Evolutionary conservation across 2,888 invertebrate species (phyloP), one percentile per base, ranked within the genome.

Genomic region (Patella ulyssiponensis): DNA sequence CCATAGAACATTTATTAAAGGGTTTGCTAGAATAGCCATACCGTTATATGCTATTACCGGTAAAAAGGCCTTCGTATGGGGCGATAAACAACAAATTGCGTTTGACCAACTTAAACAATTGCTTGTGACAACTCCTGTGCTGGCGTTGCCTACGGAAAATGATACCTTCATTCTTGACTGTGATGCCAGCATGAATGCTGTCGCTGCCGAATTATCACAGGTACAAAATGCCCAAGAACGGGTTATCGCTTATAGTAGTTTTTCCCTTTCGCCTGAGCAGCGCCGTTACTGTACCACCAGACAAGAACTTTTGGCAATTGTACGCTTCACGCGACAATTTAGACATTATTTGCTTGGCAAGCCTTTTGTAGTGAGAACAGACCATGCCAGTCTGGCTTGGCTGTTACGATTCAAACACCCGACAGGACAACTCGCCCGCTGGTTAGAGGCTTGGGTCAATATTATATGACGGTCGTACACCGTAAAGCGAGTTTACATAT

Each of bases 201-300:
- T 33, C 7, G 33, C 33, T 33, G 7, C 33, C 33, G 33, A 33
- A 33, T 33, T 33, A 33, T 33, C 33, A 33, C 33, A 33, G 33
- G 7, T 33, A 33, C 80, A 80, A 44, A 20, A 77, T 15, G 81
- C 75, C 0, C 12, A 17, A n/a, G 76, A 77, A 64, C 53, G 53
- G 52, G 81, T 83, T 4, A 80, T 82, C 56, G 69, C 73, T 7
- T 82, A 80, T 54, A 75, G 73, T 14, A 74, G 73, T 53, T 73
- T 64, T n/a, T n/a, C 76, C 5, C 27, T 84, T n/a, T 53, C 77
- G 1, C 33, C 20, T n/a, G 76, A 75, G 23, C 80, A 84, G 33
- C n/a, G 54, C 4, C 23, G 71, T 15, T 80, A 80, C 69, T 80
- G 79, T 56, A 75, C 75, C 3, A 79, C 79, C 14, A n/a, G 52